Conservation (phyloP, 2,113 vertebrate species). For the Synodontis membranacea region DNA sequence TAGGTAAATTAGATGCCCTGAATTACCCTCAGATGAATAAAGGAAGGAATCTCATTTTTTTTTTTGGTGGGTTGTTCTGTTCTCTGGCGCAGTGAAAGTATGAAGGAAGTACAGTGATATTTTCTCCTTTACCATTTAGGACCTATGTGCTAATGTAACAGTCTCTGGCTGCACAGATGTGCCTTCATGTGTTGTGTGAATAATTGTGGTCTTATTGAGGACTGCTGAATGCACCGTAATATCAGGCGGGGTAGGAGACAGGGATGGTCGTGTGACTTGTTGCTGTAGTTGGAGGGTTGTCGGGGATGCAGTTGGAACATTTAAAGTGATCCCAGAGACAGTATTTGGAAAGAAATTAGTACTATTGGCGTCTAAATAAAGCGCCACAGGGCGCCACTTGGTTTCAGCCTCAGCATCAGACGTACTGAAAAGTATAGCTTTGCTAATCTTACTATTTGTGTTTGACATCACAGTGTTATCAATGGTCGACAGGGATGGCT, state of each 20-base stretch:
- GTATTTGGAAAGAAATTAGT: slow-evolving; percentile 17
- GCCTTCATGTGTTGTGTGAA: not conserved
- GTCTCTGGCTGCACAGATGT: not conserved
- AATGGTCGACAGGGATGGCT: not conserved
- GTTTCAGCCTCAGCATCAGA: slow-evolving; percentile 19
- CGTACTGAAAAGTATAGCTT: slow-evolving; percentile 8
- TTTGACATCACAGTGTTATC: not conserved
- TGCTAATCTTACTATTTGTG: slow-evolving; percentile 5
- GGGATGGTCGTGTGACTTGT: not conserved
- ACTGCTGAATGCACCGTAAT: not conserved
- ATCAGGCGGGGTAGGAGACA: not conserved
- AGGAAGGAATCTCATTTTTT: not conserved
- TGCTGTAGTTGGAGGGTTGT: not conserved
- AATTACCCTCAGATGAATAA: not conserved
- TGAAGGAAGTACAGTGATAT: not conserved
- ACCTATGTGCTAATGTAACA: not conserved
- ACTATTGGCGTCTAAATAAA: not conserved
- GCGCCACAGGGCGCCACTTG: slow-evolving; percentile 26
- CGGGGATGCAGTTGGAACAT: not conserved
- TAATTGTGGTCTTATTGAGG: not conserved
- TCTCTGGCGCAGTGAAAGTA: not conserved
- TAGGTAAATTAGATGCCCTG: not conserved
- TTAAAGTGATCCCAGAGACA: slow-evolving; percentile 14
- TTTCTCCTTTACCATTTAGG: not conserved
- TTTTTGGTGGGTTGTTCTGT: not conserved